Percentiles rank a stretch among this genome's conserved stretches.
These are phyloP conservation scores for Drosophila bunnanda DNA, from an alignment of 2,888 invertebrate species.

Conservation along the genomic window DNA sequence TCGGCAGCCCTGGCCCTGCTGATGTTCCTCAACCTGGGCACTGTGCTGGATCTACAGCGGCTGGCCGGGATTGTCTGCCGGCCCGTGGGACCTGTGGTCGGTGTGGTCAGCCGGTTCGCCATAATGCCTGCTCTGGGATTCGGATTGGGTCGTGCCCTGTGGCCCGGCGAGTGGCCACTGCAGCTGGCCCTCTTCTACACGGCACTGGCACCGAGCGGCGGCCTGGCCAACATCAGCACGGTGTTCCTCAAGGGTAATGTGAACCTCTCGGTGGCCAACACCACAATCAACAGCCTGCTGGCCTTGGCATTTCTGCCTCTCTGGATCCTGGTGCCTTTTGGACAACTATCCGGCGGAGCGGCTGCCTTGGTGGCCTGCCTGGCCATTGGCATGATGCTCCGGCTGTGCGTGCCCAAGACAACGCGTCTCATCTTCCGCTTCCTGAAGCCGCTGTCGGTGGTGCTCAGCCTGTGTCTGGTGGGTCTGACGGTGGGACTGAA, in stretches of 20 bases:
- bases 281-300: slow-evolving; percentile 92
- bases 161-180: slow-evolving; percentile 88
- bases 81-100: slow-evolving; percentile 91
- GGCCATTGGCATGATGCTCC: slow-evolving; percentile 87
- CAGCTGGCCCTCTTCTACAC: slow-evolving; percentile 93
- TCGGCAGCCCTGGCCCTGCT: slow-evolving; percentile 90
- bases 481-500: slow-evolving; percentile 93
- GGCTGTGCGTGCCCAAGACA: slow-evolving; percentile 88
- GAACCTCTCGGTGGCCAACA: slow-evolving; percentile 96
- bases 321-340: slow-evolving; percentile 94
- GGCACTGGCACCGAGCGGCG: slow-evolving; percentile 94
- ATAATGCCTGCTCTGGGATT: slow-evolving; percentile 90
- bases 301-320: slow-evolving; percentile 94
- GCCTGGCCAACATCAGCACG: slow-evolving; percentile 97
- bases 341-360: slow-evolving; percentile 89
- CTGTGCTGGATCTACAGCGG: slow-evolving; percentile 91
- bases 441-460: slow-evolving; percentile 91
- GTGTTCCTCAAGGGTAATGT: slow-evolving; percentile 95
- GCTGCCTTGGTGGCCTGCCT: slow-evolving; percentile 90
- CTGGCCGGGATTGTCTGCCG: slow-evolving; percentile 88
- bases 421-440: slow-evolving; percentile 90
- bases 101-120: slow-evolving; percentile 90
- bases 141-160: slow-evolving; percentile 84
- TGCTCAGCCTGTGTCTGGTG: slow-evolving; percentile 91
- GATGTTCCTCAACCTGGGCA: slow-evolving; percentile 94